Percentiles rank a stretch among this genome's conserved stretches.
Conservation (phyloP, 2,797 vertebrate genomes). For the Ctenosaura bakeri region DNA sequence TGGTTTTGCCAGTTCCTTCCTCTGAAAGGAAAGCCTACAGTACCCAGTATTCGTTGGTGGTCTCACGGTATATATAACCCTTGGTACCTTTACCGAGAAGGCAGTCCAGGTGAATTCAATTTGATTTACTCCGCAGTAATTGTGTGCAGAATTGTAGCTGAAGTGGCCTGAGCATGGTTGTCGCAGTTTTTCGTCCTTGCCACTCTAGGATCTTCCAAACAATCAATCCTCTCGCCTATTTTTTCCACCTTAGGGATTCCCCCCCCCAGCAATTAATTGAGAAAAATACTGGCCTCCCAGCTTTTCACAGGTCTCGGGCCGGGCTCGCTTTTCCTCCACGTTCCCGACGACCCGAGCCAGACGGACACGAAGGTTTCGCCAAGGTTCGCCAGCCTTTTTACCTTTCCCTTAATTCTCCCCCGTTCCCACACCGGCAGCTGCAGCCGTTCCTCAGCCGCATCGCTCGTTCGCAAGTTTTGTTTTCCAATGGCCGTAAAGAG, state of each 20-base stretch:
- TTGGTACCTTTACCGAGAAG: background rate
- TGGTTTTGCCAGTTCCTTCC: too few species aligned
- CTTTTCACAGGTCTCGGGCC: background rate
- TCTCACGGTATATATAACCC: too few species aligned
- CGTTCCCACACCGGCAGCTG: background rate
- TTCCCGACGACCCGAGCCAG: background rate
- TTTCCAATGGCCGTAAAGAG: background rate
- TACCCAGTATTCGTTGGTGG: too few species aligned
- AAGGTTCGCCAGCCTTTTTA: conserved; percentile 74
- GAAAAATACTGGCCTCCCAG: background rate
- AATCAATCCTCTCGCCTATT: background rate
- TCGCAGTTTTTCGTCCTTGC: background rate
- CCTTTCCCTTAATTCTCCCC: conserved; percentile 52
- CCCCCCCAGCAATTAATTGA: too few species aligned
- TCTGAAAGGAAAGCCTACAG: too few species aligned
- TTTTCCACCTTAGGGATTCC: fast-evolving
- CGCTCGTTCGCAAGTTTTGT: conserved; percentile 73
- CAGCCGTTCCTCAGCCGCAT: conserved; percentile 44
- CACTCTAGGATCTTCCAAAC: background rate
- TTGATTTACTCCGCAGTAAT: background rate
- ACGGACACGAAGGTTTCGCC: conserved; percentile 50
- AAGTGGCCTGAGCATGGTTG: background rate
- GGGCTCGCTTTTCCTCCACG: too few species aligned
- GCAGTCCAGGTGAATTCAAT: background rate
- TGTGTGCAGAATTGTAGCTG: background rate